Base-by-base conservation (phyloP, 2,888 invertebrate species). In the Buathra laborator region DNA sequence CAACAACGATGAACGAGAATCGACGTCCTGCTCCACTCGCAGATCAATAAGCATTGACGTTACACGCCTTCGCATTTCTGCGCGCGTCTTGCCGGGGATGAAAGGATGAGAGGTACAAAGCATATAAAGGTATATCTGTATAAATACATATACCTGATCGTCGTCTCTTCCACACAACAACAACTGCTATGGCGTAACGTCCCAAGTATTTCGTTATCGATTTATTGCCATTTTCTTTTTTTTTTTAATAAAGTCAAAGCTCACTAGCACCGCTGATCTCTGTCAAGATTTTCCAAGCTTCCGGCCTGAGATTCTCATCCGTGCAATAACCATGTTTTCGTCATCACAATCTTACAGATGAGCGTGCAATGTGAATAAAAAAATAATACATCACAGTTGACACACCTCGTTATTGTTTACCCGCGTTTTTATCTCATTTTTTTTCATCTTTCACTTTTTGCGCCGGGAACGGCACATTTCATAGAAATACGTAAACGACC, bases 1-100 rank as follows among this genome's bases (percentile, higher is more conserved):
- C 64, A 37, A 43, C 48, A 71, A 53, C 64, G 37, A 66, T 43
- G 56, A 53, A 37, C 72, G 37, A 3, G 56, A 7, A n/a, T 24
- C 59, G 46, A n/a, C 43, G 24, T 43, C 29, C 32, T 24, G 14
- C 71, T 66, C 64, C 12, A 37, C 64, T 56, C 64, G 48, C 53
- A 72, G 64, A 71, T 79, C 79, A 64, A 79, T 79, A 79, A 66
- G 64, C 79, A 79, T 44, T 66, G 64, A 79, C 29, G 66, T 72
- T 75, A 51, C 62, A 44, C 51, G 14, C 70, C 29, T 51, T 46
- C 43, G 6, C 19, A 43, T 53, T 19, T 6, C 64, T 29, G 64
- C 29, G 48, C 29, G 46, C 32, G 32, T 72, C 32, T 51, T 44
- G 14, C 62, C 48, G 48, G 16, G 5, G 43, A 71, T 44, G 19